These are phyloP conservation scores for Zoanthus gigantus DNA, from an alignment of 92 coral and sea anemone genomes.

Conservation along the genomic window DNA sequence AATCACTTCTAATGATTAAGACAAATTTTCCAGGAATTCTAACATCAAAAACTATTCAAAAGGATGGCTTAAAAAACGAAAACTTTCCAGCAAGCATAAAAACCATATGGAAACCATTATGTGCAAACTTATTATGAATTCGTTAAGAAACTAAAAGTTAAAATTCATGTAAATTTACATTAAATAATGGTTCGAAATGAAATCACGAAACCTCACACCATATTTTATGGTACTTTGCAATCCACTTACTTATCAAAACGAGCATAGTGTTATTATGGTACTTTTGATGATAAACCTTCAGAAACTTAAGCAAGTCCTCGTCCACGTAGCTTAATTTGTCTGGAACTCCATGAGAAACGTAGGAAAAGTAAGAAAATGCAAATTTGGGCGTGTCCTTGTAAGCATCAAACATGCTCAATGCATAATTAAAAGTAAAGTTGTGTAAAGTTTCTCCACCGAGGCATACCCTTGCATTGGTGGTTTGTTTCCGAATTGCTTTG, in stretches of 20 bases:
- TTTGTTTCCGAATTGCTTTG: constrained; percentile 59
- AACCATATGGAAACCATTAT: no score
- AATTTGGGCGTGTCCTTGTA: constrained; percentile 74
- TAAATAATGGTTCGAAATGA: no score
- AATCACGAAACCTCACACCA: no score
- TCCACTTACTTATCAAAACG: constrained; percentile 76
- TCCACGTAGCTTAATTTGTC: constrained; percentile 84
- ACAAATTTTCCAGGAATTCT: no score
- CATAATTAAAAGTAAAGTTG: constrained; percentile 74
- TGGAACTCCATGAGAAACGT: constrained; percentile 82
- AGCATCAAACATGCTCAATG: constrained; percentile 63
- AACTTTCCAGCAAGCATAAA: no score
- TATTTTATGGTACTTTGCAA: not conserved
- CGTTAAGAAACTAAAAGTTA: no score
- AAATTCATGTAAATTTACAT: no score
- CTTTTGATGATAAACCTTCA: constrained; percentile 60
- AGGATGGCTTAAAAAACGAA: no score
- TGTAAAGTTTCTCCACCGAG: constrained; percentile 72
- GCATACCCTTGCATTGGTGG: constrained; percentile 65
- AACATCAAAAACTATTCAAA: no score
- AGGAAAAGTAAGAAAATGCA: constrained; percentile 79
- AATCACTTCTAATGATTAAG: no score
- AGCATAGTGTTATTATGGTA: constrained; percentile 70
- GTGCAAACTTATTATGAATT: no score
- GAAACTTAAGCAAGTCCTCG: constrained; percentile 71